A percentile compares a stretch with the other conserved stretches of the same genome.
phyloP scores from a whole-genome alignment of 2,113 vertebrate genomes.

The Trogon melanurus region DNA sequence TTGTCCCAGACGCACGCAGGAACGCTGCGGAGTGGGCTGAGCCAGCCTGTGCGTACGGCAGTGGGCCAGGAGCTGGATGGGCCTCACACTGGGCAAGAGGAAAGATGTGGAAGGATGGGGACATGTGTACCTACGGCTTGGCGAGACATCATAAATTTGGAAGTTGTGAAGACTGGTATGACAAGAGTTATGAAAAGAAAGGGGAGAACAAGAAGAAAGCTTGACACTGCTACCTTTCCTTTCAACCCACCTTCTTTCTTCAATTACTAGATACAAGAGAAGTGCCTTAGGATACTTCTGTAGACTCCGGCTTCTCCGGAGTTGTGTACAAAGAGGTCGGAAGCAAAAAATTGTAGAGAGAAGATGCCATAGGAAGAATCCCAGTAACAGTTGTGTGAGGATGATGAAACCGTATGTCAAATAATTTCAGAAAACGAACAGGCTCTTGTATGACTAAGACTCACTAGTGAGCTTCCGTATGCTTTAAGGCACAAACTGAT shows the following conservation, averaged over 20 bases:
- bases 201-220: background rate
- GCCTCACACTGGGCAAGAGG: background rate
- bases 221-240: background rate
- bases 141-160: background rate
- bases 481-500: conserved; percentile 28
- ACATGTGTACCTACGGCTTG: background rate
- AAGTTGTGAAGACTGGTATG: background rate
- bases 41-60: background rate
- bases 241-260: background rate
- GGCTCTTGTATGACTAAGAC: conserved; percentile 33
- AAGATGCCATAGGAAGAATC: background rate
- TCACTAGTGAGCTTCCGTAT: background rate
- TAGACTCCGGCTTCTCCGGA: background rate
- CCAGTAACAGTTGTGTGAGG: background rate
- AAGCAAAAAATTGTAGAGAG: background rate
- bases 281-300: background rate
- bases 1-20: background rate
- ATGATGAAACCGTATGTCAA: background rate
- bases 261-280: background rate
- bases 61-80: background rate
- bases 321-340: background rate
- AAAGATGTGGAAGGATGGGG: background rate
- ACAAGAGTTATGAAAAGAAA: background rate
- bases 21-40: background rate
- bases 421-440: conserved; percentile 22